Percentiles rank a stretch among this genome's conserved stretches.
Conservation (phyloP, 2,113 vertebrate species). For the Sylvietta virens region DNA sequence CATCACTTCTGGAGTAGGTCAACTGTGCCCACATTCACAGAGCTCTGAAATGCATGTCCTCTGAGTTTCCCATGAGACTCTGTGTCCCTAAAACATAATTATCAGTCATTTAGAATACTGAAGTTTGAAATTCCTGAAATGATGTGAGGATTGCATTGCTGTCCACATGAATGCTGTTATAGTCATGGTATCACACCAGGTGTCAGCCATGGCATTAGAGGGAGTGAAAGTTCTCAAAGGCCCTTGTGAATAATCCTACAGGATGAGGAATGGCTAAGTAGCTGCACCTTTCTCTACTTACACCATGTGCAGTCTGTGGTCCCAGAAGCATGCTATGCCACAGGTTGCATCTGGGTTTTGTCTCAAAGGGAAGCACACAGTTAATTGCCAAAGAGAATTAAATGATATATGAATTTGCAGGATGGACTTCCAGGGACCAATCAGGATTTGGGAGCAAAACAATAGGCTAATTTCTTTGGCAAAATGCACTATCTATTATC, state of each 20-base stretch:
- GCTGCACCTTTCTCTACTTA: background rate
- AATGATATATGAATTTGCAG: background rate
- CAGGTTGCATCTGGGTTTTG: background rate
- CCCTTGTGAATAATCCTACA: background rate
- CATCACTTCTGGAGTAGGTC: background rate
- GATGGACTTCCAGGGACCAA: background rate
- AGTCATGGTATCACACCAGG: background rate
- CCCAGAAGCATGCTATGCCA: background rate
- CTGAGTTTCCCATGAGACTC: background rate
- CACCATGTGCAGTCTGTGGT: accelerated
- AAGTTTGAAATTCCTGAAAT: background rate
- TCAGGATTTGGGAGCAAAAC: background rate
- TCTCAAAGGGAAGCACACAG: background rate
- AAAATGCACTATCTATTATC: background rate
- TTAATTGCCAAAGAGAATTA: background rate
- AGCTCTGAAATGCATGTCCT: accelerated
- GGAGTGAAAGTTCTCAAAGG: background rate
- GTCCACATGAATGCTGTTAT: background rate
- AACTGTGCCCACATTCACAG: background rate
- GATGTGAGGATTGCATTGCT: background rate
- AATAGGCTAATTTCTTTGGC: background rate
- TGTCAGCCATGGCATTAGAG: background rate
- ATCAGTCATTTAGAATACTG: background rate
- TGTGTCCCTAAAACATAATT: background rate
- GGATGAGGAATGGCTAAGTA: accelerated